Evolutionary conservation across 2,888 invertebrate species (phyloP).

Genomic region (Capitulum mitella): DNA sequence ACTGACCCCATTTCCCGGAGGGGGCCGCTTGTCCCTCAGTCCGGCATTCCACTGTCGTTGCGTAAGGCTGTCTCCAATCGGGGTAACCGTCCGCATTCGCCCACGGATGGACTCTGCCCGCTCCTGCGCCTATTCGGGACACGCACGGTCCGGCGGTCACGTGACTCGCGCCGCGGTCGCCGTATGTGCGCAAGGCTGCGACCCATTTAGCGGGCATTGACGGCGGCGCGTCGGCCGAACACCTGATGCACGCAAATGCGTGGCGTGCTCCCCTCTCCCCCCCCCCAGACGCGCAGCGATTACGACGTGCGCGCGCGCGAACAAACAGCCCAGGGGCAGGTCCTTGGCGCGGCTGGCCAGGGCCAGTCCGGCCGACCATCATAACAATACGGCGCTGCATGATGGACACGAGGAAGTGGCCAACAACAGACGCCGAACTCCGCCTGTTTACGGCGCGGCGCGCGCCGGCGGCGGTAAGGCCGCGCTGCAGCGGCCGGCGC

Average conservation of each 20-base stretch:
- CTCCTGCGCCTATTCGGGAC: no score
- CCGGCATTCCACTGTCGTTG: not conserved
- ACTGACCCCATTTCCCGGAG: not conserved
- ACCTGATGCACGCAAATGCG: not conserved
- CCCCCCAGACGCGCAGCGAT: not conserved
- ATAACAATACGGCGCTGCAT: not conserved
- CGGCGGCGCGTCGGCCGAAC: not conserved
- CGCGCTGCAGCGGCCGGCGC: not conserved
- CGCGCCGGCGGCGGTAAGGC: no score
- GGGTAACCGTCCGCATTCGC: no score
- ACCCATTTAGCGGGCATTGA: not conserved
- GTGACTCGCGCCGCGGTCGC: not conserved
- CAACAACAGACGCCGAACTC: not conserved
- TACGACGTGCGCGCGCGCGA: no score
- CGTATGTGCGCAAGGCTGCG: not conserved
- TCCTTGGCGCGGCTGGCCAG: not conserved
- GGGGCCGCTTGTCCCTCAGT: not conserved
- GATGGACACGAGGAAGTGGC: constrained; percentile 9
- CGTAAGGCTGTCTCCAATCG: no score
- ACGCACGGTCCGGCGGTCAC: no score
- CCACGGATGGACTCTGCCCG: no score
- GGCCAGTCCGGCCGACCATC: not conserved
- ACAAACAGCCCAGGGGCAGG: not conserved
- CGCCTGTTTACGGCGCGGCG: not conserved
- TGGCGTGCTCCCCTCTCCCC: not conserved